Percentiles rank a stretch among this genome's conserved stretches.
Conservation (phyloP, 1,140 invertebrate genomes). For the Brachionus calyciflorus region DNA sequence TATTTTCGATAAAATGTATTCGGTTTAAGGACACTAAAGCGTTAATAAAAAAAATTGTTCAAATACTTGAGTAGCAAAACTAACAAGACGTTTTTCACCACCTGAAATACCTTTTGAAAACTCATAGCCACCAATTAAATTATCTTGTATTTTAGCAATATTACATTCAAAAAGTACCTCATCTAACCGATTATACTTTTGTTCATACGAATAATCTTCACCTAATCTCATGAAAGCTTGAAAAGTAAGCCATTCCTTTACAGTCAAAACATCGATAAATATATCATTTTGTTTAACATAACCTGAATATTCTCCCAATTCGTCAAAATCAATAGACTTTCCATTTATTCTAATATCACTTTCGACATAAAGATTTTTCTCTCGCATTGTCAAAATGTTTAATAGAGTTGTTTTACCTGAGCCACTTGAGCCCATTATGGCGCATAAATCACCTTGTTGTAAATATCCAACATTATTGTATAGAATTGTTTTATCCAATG, state of each 20-base stretch:
- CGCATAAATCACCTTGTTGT: slow-evolving; percentile 80
- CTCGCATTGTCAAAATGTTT: slow-evolving; percentile 80
- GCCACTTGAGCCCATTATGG: slow-evolving; percentile 88
- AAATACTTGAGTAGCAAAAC: slow-evolving; percentile 93
- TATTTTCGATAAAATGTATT: too few relatives aligned
- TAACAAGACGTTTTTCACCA: slow-evolving; percentile 86
- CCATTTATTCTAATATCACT: slow-evolving; percentile 66
- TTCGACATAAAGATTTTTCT: slow-evolving; percentile 68
- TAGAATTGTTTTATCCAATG: background rate
- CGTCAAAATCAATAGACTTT: slow-evolving; percentile 51
- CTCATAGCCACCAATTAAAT: slow-evolving; percentile 73
- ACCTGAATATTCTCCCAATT: slow-evolving; percentile 75
- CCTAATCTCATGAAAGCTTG: slow-evolving; percentile 88
- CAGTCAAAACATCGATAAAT: slow-evolving; percentile 64
- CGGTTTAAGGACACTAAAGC: too few relatives aligned
- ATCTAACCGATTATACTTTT: slow-evolving; percentile 77
- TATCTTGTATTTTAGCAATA: slow-evolving; percentile 61
- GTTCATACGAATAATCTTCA: slow-evolving; percentile 69
- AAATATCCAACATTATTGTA: slow-evolving; percentile 73
- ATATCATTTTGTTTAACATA: slow-evolving; percentile 83
- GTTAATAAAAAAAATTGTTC: too few relatives aligned
- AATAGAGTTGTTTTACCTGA: slow-evolving; percentile 92
- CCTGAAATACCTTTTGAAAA: slow-evolving; percentile 86
- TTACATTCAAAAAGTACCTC: slow-evolving; percentile 83
- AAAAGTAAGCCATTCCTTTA: slow-evolving; percentile 64